Base-by-base conservation (phyloP, 2,113 vertebrate species). In the Macheiramphus alcinus region DNA sequence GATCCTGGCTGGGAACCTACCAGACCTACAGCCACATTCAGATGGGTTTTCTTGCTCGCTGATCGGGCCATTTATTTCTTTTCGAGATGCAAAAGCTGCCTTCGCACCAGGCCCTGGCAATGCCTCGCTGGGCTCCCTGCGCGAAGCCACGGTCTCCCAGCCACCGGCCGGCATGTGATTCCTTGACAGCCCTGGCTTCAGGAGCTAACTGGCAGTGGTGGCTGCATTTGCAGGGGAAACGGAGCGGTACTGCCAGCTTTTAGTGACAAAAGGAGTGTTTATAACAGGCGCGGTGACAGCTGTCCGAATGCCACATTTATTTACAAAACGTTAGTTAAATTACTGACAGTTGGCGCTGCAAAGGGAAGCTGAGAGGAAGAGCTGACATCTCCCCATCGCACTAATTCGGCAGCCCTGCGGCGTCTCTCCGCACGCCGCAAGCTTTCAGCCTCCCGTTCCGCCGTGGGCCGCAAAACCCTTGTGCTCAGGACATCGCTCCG, bases 311-410 rank as follows among this genome's bases (percentile, higher is more conserved):
- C 97, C 98, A 98, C 98, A 91, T 97, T 97, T 98, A 98, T 98
- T 98, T 98, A 98, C 98, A 97, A 98, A 98, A 97, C 85, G 97
- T 97, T 96, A 96, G 97, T 98, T 98, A 98, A 98, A 98, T 98
- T 96, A 98, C 96, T 98, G 97, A 98, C 98, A 98, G 98, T 98
- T 98, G 97, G 98, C 56, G 10, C 96, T 2, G 52, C 47, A 16
- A 63, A 97, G 96, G 91, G 95, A 95, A 98, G 96, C 96, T 45
- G 93, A 86, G 96, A 97, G 95, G 90, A 81, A 95, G 96, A 96
- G 88, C 83, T 97, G 97, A 98, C 97, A 94, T 90, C 85, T 94
- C 96, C 93, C 96, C 91, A 45, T 62, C 40, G 80, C 13, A 6
- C 72, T 31, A 34, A 31, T 5, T 67, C 94, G 6, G 72, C 61